Conservation (phyloP, 1,140 invertebrate genomes). For the Coelopa frigida region DNA sequence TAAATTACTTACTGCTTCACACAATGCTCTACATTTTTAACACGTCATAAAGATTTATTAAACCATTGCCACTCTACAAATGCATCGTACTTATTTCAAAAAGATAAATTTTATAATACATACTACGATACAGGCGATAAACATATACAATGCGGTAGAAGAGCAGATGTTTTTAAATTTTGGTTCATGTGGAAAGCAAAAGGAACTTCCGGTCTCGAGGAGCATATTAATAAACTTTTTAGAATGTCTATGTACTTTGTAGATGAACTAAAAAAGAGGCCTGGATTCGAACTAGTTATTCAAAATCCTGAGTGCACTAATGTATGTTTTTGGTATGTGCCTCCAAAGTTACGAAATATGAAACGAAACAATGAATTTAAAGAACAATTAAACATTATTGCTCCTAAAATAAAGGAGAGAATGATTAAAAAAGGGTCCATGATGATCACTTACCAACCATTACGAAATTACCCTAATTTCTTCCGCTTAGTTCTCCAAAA, state of each 20-base stretch:
- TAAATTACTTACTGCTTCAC: slow-evolving; percentile 91
- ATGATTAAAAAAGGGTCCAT: slow-evolving; percentile 93
- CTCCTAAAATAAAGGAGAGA: slow-evolving; percentile 83
- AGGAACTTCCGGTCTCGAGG: slow-evolving; percentile 71
- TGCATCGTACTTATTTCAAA: slow-evolving; percentile 89
- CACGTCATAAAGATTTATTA: slow-evolving; percentile 61
- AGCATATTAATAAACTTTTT: slow-evolving; percentile 73
- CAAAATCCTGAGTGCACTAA: slow-evolving; percentile 86
- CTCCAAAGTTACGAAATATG: slow-evolving; percentile 58
- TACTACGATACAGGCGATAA: slow-evolving; percentile 89
- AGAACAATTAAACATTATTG: slow-evolving; percentile 69
- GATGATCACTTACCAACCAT: slow-evolving; percentile 92
- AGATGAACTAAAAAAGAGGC: slow-evolving; percentile 56
- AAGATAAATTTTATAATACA: slow-evolving; percentile 94
- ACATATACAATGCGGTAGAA: slow-evolving; percentile 79
- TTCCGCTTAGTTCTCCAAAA: slow-evolving; percentile 91
- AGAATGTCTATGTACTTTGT: slow-evolving; percentile 65
- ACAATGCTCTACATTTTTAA: slow-evolving; percentile 94
- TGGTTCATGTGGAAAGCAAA: slow-evolving; percentile 98
- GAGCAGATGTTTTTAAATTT: slow-evolving; percentile 90
- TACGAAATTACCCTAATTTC: slow-evolving; percentile 76
- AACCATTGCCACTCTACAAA: slow-evolving; percentile 59
- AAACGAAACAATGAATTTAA: slow-evolving; percentile 56
- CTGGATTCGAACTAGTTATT: slow-evolving; percentile 67
- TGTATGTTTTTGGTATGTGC: slow-evolving; percentile 93